Evolutionary conservation across 2,113 vertebrate genomes (phyloP), one percentile per base, ranked within the genome.

Genomic region (Eonycteris spelaea): DNA sequence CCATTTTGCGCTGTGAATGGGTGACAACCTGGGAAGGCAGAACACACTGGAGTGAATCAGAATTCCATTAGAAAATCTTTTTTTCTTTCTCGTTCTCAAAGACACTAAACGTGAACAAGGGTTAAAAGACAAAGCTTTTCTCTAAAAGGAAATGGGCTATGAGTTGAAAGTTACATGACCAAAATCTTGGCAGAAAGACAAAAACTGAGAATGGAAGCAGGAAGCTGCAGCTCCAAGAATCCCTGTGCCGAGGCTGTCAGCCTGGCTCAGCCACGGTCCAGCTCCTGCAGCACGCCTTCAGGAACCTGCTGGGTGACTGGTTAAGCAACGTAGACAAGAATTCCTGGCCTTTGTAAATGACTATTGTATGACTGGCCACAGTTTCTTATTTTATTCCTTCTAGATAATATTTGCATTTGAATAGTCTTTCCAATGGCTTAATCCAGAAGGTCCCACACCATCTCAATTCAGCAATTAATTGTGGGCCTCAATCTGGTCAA

Each of bases 51-150:
- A 86, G 94, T 51, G 9, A 98, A 43, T 1, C 0, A 28, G 83
- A 55, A 93, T 86, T 93, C 86, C 90, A 87, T 94, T 91, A 96
- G 70, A 95, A 97, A 86, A 55, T 68, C 75, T 43, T 86, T 90
- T 90, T 40, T 84, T 86, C 51, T 51, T 51, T 51, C 51, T 55
- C 77, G 65, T 74, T 85, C 38, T 68, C 35, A 94, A 92, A 87
- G 77, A 84, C 28, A 79, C 33, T 79, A 11, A 74, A 35, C 86
- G 71, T 78, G 75, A 91, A 78, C 63, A 86, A 57, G 65, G 68
- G 88, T 94, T 95, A 94, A 92, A 91, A 93, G 87, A 92, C 79
- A 93, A 93, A 48, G 74, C 26, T 95, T 83, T 94, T 48, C 80
- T 67, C 79, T 83, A 85, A 89, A 92, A 89, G 51, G 57, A 57